Base-by-base conservation (phyloP, 2,888 invertebrate species). In the Sminthurides aquaticus region DNA sequence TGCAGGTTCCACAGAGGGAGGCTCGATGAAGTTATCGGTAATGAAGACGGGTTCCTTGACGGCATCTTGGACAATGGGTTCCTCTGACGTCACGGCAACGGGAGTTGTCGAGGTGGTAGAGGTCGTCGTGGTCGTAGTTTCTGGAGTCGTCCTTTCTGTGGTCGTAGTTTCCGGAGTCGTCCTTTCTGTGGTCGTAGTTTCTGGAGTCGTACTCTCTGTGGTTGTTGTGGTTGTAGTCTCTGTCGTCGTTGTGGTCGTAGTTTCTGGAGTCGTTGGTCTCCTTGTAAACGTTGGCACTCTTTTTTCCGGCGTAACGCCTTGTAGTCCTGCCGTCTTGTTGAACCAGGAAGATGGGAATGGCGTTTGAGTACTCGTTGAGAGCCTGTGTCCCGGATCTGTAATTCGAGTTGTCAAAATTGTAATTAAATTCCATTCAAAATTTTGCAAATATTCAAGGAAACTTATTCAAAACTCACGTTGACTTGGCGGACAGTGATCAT, bases 401-500 rank as follows among this genome's bases (percentile, higher is more conserved):
- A 57, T 43, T 22, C 49, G 48, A 58, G 18, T 49, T 34, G 22
- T 34, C 43, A 43, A 43, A 43, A 43, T 18, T 11, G 8, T 8
- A 18, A 43, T 18, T 11, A 11, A 11, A 55, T 24, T 8, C 24
- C n/a, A n/a, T n/a, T n/a, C n/a, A n/a, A n/a, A n/a, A n/a, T n/a
- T n/a, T n/a, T n/a, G n/a, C n/a, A n/a, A n/a, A n/a, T n/a, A n/a
- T n/a, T n/a, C n/a, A n/a, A n/a, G n/a, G n/a, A n/a, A n/a, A n/a
- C n/a, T n/a, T n/a, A 15, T 15, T 15, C 5, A 34, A 34, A 15
- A 34, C 43, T 34, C 43, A 34, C 43, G 43, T 48, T 73, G 69
- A 20, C 20, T 52, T 2, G 86, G 84, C 49, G 89, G 88, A 77
- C 90, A 90, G 80, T 89, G 87, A 77, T 89, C 88, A 78, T 89